Evolutionary conservation across 1,140 invertebrate species (phyloP).

Genomic region (Zaprionus kolodkinae): DNA sequence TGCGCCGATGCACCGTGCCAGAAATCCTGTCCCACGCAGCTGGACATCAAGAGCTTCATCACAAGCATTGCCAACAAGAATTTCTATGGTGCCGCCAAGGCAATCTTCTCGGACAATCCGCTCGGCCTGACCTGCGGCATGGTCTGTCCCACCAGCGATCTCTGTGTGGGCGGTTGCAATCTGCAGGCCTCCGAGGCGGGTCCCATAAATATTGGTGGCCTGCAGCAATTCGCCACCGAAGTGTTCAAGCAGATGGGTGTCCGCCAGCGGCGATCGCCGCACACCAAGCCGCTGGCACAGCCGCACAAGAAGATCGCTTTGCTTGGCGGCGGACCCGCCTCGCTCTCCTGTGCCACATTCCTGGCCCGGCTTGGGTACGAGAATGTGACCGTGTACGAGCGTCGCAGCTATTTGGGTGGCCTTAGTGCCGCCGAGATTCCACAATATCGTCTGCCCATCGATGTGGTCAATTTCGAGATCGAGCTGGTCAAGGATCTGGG

Average conservation of each 20-base stretch:
- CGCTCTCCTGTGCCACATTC: conserved; percentile 98
- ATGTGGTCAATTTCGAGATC: conserved; percentile 97
- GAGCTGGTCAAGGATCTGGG: conserved; percentile 96
- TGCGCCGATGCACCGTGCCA: conserved; percentile 99
- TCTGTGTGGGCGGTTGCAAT: conserved; percentile 99
- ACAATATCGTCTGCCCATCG: conserved; percentile 96
- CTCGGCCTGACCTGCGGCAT: conserved; percentile 98
- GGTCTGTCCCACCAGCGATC: conserved; percentile 99
- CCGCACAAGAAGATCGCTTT: conserved; percentile 93
- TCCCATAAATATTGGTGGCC: conserved; percentile 98
- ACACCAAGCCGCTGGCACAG: conserved; percentile 85
- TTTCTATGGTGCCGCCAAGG: conserved; percentile 98
- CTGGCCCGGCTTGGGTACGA: conserved; percentile 96
- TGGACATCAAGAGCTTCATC: conserved; percentile 99
- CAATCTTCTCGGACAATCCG: conserved; percentile 98
- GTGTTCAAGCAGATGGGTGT: conserved; percentile 97
- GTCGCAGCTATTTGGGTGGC: conserved; percentile 93
- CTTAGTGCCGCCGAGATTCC: conserved; percentile 97
- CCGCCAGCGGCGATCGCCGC: conserved; percentile 92
- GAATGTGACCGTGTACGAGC: conserved; percentile 97
- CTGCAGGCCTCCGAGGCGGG: conserved; percentile 97
- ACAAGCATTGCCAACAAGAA: conserved; percentile 98
- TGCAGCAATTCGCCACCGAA: conserved; percentile 99
- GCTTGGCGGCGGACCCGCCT: conserved; percentile 97
- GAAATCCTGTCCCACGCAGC: conserved; percentile 98